Percentiles rank a stretch among this genome's conserved stretches.
phyloP scores from a whole-genome alignment of 2,888 invertebrate species.

The Oligia latruncula region DNA sequence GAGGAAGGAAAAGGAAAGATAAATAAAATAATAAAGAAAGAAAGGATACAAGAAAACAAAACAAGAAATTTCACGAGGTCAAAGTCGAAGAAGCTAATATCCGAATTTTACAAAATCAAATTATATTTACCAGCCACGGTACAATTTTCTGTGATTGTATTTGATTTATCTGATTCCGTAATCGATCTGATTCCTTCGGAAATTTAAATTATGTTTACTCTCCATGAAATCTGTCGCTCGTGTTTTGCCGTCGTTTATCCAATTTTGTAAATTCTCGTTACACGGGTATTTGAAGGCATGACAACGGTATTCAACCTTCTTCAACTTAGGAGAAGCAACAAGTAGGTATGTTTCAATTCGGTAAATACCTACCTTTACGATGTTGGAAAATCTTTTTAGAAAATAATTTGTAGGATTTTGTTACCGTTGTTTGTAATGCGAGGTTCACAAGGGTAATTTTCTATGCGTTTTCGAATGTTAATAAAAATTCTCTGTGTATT shows the following conservation, averaged over 20 bases:
- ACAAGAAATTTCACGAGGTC: neutral
- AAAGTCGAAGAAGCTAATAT: neutral
- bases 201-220: constrained; percentile 55
- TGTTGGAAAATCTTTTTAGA: neutral
- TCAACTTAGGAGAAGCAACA: constrained; percentile 9
- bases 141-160: constrained; percentile 18
- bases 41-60: neutral
- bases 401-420: neutral
- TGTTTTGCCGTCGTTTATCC: constrained; percentile 25
- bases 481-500: neutral
- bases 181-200: constrained; percentile 26
- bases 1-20: neutral
- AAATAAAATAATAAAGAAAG: neutral
- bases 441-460: neutral
- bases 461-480: neutral
- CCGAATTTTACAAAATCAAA: neutral
- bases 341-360: neutral
- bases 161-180: constrained; percentile 38
- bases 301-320: constrained; percentile 14
- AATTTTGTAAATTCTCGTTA: constrained; percentile 39
- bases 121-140: neutral
- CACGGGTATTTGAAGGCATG: constrained; percentile 14
- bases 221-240: constrained; percentile 29
- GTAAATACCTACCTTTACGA: neutral
- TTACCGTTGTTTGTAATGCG: neutral